Conservation (phyloP, 2,888 invertebrate genomes). For the Chrysopilus asiliformis region DNA sequence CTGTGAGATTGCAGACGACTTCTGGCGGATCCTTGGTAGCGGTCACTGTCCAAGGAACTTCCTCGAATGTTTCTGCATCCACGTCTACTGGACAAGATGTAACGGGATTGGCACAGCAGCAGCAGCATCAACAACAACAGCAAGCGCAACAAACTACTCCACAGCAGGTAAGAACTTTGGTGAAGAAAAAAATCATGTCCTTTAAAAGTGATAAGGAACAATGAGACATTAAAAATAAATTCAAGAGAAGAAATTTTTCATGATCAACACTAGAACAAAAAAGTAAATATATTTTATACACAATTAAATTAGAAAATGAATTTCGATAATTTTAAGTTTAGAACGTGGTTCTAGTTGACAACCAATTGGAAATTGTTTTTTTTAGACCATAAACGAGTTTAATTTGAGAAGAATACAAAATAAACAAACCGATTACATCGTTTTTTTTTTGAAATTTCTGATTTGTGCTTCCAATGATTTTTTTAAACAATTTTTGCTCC, state of each 20-base stretch:
- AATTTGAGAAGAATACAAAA: too few relatives aligned
- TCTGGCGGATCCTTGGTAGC: constrained; percentile 41
- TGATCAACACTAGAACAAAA: not conserved
- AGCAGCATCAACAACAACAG: constrained; percentile 13
- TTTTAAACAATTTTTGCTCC: too few relatives aligned
- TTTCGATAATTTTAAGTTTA: too few relatives aligned
- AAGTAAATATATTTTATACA: too few relatives aligned
- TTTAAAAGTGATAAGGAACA: constrained; percentile 33
- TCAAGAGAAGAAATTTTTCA: not conserved
- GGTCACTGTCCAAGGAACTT: constrained; percentile 37
- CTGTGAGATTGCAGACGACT: constrained; percentile 45
- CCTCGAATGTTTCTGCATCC: constrained; percentile 11
- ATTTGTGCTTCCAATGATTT: too few relatives aligned
- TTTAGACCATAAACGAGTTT: too few relatives aligned
- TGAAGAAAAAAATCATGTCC: constrained; percentile 35
- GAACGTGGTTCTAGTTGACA: too few relatives aligned
- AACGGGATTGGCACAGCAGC: constrained; percentile 25
- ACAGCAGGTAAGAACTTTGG: constrained; percentile 36
- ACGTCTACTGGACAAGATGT: constrained; percentile 25
- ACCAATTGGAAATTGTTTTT: too few relatives aligned
- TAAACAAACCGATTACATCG: too few relatives aligned
- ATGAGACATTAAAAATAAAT: too few relatives aligned
- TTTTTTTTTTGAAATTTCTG: too few relatives aligned
- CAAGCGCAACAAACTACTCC: constrained; percentile 24
- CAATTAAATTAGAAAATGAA: too few relatives aligned